A percentile compares a stretch with the other conserved stretches of the same genome.
These are phyloP conservation scores for Tolmerus cingulatus DNA, from an alignment of 2,888 invertebrate genomes.

Conservation along the genomic window DNA sequence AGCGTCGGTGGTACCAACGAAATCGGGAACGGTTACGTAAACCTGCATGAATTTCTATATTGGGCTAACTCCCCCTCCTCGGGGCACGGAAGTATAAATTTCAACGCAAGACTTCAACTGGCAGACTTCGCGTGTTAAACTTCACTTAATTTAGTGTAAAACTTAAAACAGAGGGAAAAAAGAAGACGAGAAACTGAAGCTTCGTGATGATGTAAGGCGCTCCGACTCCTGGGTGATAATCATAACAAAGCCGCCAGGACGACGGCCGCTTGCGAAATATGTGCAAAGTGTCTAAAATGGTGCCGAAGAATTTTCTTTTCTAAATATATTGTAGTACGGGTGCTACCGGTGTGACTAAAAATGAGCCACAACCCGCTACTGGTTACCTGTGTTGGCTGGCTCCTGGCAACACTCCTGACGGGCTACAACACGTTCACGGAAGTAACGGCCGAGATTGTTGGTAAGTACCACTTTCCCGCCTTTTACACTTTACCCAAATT, in stretches of 20 bases:
- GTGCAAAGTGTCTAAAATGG: slow-evolving; percentile 40
- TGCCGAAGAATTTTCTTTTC: slow-evolving; percentile 27
- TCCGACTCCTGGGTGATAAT: slow-evolving; percentile 23
- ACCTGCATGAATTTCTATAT: slow-evolving; percentile 25
- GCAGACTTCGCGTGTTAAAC: slow-evolving; percentile 41
- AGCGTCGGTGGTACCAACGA: not conserved
- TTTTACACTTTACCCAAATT: not conserved
- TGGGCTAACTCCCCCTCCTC: not conserved
- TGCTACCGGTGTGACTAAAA: slow-evolving; percentile 40
- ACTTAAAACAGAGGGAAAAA: slow-evolving; percentile 33
- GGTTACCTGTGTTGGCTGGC: slow-evolving; percentile 20
- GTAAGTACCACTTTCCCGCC: slow-evolving; percentile 21
- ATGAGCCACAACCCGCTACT: slow-evolving; percentile 35
- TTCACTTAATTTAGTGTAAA: slow-evolving; percentile 45
- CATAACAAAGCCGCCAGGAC: slow-evolving; percentile 8
- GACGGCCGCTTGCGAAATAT: slow-evolving; percentile 7
- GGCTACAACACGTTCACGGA: slow-evolving; percentile 8
- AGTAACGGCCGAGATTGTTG: slow-evolving; percentile 37
- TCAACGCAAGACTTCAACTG: slow-evolving; percentile 39
- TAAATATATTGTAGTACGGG: slow-evolving; percentile 34
- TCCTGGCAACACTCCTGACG: slow-evolving; percentile 34
- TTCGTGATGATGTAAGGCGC: slow-evolving; percentile 38
- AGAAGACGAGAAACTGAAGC: slow-evolving; percentile 22
- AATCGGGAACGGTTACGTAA: slow-evolving; percentile 29
- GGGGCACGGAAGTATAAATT: slow-evolving; percentile 40